A percentile compares a stretch with the other conserved stretches of the same genome.
Conservation (phyloP, 2,888 invertebrate species). For the Calliphora vomitoria region DNA sequence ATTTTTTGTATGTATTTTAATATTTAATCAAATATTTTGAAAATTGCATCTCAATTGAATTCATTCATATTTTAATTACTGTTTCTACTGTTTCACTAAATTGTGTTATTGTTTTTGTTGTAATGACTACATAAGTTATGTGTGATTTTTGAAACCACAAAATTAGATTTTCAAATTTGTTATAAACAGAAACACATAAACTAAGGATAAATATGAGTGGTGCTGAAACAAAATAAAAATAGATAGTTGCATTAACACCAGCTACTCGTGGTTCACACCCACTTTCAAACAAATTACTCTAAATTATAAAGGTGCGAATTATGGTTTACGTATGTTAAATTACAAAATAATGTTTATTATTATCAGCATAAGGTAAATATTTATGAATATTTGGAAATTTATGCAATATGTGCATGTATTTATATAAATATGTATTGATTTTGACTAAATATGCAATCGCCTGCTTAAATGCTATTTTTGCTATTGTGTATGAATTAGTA, state of each 20-base stretch:
- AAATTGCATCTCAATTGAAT: slow-evolving; percentile 45
- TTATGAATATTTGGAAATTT: neutral
- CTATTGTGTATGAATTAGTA: no score
- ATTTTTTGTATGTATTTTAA: neutral
- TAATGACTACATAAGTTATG: slow-evolving; percentile 26
- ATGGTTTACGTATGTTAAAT: neutral
- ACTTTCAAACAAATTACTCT: no score
- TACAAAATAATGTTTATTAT: neutral
- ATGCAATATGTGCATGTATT: no score
- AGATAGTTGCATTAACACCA: no score
- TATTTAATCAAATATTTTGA: slow-evolving; percentile 7
- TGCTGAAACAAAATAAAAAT: no score
- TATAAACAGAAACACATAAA: neutral
- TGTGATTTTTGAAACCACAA: slow-evolving; percentile 55
- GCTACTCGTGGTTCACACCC: no score
- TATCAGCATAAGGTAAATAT: no score
- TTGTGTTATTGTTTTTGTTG: neutral
- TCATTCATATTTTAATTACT: slow-evolving; percentile 41
- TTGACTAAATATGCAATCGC: no score
- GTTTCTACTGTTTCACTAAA: slow-evolving; percentile 50
- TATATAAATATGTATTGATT: no score
- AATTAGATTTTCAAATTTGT: slow-evolving; percentile 57
- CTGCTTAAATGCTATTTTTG: no score
- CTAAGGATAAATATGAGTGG: neutral
- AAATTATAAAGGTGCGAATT: no score